phyloP scores from a whole-genome alignment of 2,888 invertebrate species.

The Drosophila ezoana region DNA sequence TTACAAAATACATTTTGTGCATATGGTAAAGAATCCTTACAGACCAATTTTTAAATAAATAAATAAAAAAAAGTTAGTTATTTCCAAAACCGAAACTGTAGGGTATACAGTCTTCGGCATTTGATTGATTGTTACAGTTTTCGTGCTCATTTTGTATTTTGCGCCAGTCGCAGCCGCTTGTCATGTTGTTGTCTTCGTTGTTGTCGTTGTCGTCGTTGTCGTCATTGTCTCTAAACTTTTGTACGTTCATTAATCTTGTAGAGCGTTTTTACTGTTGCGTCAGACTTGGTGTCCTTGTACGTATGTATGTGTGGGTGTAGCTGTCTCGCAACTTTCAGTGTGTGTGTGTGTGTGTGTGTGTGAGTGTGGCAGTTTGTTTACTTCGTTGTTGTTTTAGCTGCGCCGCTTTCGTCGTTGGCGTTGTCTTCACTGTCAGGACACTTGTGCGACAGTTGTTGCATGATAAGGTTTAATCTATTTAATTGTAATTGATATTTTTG shows the following conservation, averaged over 20 bases:
- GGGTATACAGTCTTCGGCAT: constrained; percentile 16
- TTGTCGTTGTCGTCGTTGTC: constrained; percentile 56
- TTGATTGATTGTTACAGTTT: background rate
- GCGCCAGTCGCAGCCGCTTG: constrained; percentile 55
- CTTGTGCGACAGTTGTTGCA: constrained; percentile 81
- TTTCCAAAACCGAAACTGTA: too few species aligned
- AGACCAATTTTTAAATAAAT: too few species aligned
- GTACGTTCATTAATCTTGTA: constrained; percentile 80
- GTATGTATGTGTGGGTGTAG: constrained; percentile 5
- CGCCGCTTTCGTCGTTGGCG: constrained; percentile 40
- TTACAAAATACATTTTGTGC: too few species aligned
- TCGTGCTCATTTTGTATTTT: constrained; percentile 41
- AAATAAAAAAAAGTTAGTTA: too few species aligned
- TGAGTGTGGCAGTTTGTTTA: constrained; percentile 46
- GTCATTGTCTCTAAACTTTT: constrained; percentile 80
- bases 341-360: constrained; percentile 16
- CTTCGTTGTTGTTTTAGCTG: constrained; percentile 46
- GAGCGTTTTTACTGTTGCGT: constrained; percentile 73
- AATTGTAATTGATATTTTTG: constrained; percentile 79
- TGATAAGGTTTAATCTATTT: constrained; percentile 80
- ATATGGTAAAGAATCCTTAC: too few species aligned
- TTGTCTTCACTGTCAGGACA: constrained; percentile 63
- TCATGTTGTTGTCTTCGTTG: constrained; percentile 55
- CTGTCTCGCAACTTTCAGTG: constrained; percentile 1
- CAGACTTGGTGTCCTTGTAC: constrained; percentile 22